Evolutionary conservation across 2,113 vertebrate species (phyloP).

Genomic region (Microcebus tavaratra): DNA sequence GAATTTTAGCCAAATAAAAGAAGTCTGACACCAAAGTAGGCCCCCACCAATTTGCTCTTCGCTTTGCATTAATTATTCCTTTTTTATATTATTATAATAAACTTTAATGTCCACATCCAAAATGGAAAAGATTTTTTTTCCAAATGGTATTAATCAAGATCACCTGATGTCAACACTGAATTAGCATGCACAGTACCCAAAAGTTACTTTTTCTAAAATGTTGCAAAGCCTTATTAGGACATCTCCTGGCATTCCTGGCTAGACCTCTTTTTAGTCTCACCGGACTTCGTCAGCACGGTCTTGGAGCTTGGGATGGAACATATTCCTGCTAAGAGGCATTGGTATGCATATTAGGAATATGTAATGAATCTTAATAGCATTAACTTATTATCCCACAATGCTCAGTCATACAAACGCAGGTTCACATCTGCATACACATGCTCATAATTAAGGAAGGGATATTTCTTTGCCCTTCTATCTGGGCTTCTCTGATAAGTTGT

Average conservation of each 20-base stretch:
- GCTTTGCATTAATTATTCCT: background rate
- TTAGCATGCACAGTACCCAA: background rate
- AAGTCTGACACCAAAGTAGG: background rate
- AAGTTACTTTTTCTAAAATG: slow-evolving; percentile 21
- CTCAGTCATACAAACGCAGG: slow-evolving; percentile 68
- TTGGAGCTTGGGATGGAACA: slow-evolving; percentile 37
- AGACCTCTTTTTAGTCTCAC: background rate
- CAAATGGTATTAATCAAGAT: slow-evolving; percentile 7
- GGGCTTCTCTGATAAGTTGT: slow-evolving; percentile 77
- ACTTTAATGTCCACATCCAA: background rate
- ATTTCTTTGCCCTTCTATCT: slow-evolving; percentile 72
- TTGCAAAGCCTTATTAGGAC: slow-evolving; percentile 3
- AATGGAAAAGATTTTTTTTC: background rate
- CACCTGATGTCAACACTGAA: background rate
- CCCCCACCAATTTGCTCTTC: background rate
- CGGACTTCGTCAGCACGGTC: background rate
- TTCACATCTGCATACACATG: slow-evolving; percentile 61
- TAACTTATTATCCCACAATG: slow-evolving; percentile 74
- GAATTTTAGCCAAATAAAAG: background rate
- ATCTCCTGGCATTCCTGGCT: background rate
- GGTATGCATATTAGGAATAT: slow-evolving; percentile 69
- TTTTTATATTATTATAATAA: background rate
- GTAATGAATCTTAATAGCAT: slow-evolving; percentile 74
- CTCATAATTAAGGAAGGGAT: slow-evolving; percentile 71
- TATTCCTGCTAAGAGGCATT: slow-evolving; percentile 50